A percentile compares a stretch with the other conserved stretches of the same genome.
phyloP scores from a whole-genome alignment of 2,888 invertebrate genomes.

The Vannuccia rotundouncinata region DNA sequence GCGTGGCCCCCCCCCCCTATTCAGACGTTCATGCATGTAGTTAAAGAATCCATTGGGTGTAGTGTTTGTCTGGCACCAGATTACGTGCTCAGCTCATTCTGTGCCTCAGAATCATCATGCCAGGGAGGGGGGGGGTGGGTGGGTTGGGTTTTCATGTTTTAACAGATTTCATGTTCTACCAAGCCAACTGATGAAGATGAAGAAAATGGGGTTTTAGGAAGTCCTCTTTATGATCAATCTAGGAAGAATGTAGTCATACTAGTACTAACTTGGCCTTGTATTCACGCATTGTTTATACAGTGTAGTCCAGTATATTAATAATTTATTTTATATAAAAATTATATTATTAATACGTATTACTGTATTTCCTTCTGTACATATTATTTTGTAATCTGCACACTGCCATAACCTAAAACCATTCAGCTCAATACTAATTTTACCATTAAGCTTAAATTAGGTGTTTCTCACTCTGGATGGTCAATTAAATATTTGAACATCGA shows the following conservation, averaged over 20 bases:
- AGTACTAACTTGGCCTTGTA: conserved; percentile 17
- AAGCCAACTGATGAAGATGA: no score
- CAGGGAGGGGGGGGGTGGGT: no score
- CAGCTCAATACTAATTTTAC: not conserved
- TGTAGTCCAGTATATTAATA: not conserved
- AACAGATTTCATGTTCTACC: no score
- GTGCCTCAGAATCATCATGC: no score
- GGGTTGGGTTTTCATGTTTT: no score
- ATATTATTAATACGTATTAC: conserved; percentile 2
- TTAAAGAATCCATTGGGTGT: no score
- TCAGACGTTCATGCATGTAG: no score
- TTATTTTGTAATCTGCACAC: not conserved
- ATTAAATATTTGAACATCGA: not conserved
- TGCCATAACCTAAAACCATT: conserved; percentile 5
- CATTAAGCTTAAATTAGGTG: not conserved
- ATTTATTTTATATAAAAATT: not conserved
- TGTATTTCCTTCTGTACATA: not conserved
- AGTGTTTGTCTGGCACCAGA: no score
- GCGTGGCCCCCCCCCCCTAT: no score
- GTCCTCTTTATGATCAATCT: not conserved
- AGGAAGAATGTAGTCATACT: conserved; percentile 9
- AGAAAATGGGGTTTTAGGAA: conserved; percentile 4
- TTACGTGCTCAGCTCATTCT: no score
- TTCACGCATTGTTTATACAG: conserved; percentile 1
- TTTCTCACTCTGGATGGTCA: conserved; percentile 14